Percentiles rank a stretch among this genome's conserved stretches.
These are phyloP conservation scores for Neotragus pygmaeus DNA, from an alignment of 2,113 vertebrate species.

Conservation along the genomic window DNA sequence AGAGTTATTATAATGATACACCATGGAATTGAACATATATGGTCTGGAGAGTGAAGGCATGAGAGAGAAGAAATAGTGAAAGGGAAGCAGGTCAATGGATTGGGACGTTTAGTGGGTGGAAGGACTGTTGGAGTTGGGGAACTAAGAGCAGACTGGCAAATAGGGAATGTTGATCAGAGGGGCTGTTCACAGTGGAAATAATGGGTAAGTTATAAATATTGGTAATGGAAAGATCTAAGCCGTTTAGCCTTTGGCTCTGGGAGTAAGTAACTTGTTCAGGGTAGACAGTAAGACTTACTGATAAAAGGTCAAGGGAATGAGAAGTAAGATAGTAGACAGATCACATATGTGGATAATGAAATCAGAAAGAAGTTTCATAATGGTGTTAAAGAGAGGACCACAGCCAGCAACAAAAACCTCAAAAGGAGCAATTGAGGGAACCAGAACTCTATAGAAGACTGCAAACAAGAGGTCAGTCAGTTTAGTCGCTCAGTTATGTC, in stretches of 20 bases:
- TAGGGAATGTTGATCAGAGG: neutral
- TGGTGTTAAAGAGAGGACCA: neutral
- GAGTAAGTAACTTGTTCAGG: accelerated
- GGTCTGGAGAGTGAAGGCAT: neutral
- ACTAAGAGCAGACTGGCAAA: neutral
- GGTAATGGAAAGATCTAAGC: neutral
- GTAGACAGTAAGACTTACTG: neutral
- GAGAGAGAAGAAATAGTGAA: neutral
- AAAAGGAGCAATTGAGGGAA: neutral
- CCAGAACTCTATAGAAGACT: neutral
- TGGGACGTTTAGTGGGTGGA: neutral
- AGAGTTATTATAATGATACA: neutral
- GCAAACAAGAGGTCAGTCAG: neutral
- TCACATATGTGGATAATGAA: neutral
- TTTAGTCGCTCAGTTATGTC: neutral
- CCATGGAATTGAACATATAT: neutral
- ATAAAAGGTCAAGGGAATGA: neutral
- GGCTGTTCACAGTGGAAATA: neutral
- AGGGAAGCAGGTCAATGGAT: neutral
- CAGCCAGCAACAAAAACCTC: neutral
- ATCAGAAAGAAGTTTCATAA: neutral
- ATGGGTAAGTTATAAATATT: neutral
- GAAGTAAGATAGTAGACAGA: neutral
- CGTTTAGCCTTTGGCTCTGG: neutral
- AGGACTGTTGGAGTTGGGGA: neutral